phyloP scores from a whole-genome alignment of 2,888 invertebrate genomes.

The Pimpla rufipes region DNA sequence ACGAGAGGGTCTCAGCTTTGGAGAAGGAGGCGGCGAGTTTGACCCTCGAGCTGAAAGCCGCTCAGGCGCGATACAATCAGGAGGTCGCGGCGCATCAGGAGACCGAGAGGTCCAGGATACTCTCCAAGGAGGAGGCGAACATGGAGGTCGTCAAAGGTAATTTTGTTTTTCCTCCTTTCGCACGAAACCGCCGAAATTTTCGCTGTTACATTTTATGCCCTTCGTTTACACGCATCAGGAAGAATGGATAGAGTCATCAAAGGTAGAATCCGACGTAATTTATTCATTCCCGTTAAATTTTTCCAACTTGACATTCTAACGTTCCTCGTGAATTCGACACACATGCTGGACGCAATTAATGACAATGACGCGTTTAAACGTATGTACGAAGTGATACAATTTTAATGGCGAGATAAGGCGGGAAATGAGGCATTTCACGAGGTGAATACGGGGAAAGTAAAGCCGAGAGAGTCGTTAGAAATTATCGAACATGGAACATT shows the following conservation, averaged over 20 bases:
- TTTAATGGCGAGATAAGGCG: slow-evolving; percentile 30
- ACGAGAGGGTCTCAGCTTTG: slow-evolving; percentile 92
- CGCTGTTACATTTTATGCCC: slow-evolving; percentile 26
- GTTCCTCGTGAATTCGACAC: slow-evolving; percentile 35
- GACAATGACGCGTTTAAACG: slow-evolving; percentile 65
- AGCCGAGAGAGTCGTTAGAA: neutral
- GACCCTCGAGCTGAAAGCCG: slow-evolving; percentile 93
- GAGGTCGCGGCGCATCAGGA: slow-evolving; percentile 96
- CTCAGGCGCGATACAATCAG: slow-evolving; percentile 93
- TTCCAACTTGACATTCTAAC: neutral
- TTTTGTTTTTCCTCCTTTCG: neutral
- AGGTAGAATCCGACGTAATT: slow-evolving; percentile 86
- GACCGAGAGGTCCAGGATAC: slow-evolving; percentile 93
- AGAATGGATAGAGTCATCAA: slow-evolving; percentile 89
- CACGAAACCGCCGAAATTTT: neutral
- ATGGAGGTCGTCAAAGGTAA: slow-evolving; percentile 96
- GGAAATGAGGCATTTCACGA: neutral
- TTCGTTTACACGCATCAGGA: slow-evolving; percentile 88
- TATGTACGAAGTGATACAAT: slow-evolving; percentile 65
- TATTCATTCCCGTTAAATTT: slow-evolving; percentile 50
- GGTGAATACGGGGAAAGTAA: neutral
- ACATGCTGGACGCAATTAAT: slow-evolving; percentile 65
- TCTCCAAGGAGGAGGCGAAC: slow-evolving; percentile 96
- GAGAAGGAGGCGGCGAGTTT: slow-evolving; percentile 96
- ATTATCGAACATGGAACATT: too few species aligned